Conservation (phyloP, 2,113 vertebrate species). For the Collichthys lucidus region DNA sequence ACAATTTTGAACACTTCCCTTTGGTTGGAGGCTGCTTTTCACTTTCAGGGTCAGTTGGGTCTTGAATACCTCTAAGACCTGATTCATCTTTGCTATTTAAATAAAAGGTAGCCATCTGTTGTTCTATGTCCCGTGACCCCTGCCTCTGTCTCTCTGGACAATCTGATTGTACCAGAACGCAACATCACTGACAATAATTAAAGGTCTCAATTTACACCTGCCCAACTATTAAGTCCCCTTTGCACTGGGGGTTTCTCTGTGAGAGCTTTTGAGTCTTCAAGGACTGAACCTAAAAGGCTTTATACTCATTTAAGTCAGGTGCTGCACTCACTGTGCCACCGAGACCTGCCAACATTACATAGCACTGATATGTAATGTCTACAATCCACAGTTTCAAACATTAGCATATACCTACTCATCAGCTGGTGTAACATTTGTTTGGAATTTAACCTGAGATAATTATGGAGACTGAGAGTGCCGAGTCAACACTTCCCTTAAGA, state of each 20-base stretch:
- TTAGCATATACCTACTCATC: not conserved
- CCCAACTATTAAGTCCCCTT: not conserved
- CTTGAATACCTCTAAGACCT: too few species aligned
- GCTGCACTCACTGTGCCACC: not conserved
- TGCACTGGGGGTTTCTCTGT: not conserved
- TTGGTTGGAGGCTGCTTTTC: not conserved
- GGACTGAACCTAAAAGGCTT: not conserved
- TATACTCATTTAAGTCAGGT: not conserved
- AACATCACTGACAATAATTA: not conserved
- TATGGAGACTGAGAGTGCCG: constrained; percentile 14
- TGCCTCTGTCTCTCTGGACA: not conserved
- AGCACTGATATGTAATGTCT: too few species aligned
- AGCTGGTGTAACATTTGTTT: constrained; percentile 47
- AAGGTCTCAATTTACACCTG: too few species aligned
- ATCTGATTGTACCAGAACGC: not conserved
- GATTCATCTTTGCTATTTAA: not conserved
- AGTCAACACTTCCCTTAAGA: constrained; percentile 24
- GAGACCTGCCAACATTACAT: too few species aligned
- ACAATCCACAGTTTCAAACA: not conserved
- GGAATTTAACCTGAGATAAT: constrained; percentile 46
- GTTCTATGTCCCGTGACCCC: not conserved
- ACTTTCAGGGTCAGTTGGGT: not conserved
- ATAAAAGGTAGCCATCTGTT: not conserved
- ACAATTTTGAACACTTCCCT: not conserved
- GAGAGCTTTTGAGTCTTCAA: not conserved